These are phyloP conservation scores for Dryobota labecula DNA, from an alignment of 2,888 invertebrate genomes.

Conservation along the genomic window DNA sequence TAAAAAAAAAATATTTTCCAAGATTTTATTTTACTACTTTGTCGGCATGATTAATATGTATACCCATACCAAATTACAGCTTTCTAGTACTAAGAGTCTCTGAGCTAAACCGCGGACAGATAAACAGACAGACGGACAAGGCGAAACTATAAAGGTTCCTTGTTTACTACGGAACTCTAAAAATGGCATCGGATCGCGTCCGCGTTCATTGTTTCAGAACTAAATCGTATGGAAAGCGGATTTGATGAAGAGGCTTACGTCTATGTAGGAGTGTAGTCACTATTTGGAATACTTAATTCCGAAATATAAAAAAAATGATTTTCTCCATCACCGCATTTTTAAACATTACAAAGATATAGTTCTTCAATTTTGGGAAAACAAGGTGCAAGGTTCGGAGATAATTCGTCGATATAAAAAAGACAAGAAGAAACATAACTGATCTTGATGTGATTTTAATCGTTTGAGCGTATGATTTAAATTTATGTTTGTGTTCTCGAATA, in stretches of 20 bases:
- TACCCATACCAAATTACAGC: too few species aligned
- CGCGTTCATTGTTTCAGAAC: conserved; percentile 41
- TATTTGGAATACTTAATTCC: neutral
- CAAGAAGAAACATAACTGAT: neutral
- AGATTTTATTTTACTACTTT: too few species aligned
- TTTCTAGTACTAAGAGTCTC: too few species aligned
- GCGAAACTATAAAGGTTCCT: too few species aligned
- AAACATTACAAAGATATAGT: neutral
- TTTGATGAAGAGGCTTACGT: conserved; percentile 24
- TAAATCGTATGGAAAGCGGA: conserved; percentile 9
- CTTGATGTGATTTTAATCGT: conserved; percentile 21
- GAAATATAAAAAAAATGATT: too few species aligned
- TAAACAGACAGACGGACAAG: too few species aligned
- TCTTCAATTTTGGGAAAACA: neutral
- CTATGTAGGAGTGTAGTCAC: neutral
- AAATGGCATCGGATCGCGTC: conserved; percentile 43
- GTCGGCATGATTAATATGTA: too few species aligned
- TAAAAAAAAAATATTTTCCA: too few species aligned
- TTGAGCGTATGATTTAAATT: neutral
- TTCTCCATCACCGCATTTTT: neutral
- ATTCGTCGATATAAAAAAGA: neutral
- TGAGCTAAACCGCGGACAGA: too few species aligned
- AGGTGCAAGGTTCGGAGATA: neutral
- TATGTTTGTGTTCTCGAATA: too few species aligned
- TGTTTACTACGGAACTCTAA: too few species aligned